phyloP scores from a whole-genome alignment of 2,888 invertebrate species.

The Nemapogon koenigi region DNA sequence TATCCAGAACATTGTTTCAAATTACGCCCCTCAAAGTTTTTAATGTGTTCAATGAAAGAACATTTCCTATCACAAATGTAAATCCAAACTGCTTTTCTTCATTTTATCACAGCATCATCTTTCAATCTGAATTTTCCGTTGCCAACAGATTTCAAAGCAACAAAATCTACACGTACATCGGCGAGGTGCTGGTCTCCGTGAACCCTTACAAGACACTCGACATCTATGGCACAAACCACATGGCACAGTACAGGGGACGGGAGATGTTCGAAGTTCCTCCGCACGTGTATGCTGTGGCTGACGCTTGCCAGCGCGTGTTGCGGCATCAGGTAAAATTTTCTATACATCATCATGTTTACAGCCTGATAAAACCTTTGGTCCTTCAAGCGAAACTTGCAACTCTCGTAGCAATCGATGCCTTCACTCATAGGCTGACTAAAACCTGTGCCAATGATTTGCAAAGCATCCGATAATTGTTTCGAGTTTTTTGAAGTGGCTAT shows the following conservation, averaged over 20 bases:
- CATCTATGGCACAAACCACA: constrained; percentile 86
- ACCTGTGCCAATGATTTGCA: too few relatives aligned
- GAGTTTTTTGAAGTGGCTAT: too few relatives aligned
- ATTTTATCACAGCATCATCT: too few relatives aligned
- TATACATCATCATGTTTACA: neutral
- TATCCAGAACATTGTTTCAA: too few relatives aligned
- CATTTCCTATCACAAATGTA: too few relatives aligned
- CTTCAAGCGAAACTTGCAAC: too few relatives aligned
- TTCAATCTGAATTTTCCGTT: constrained; percentile 20
- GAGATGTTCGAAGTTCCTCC: constrained; percentile 97
- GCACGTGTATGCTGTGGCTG: constrained; percentile 97
- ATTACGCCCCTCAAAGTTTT: too few relatives aligned
- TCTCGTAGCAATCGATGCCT: too few relatives aligned
- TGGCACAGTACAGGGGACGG: constrained; percentile 87
- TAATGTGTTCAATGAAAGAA: too few relatives aligned
- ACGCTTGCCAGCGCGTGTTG: constrained; percentile 93
- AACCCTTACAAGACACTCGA: constrained; percentile 95
- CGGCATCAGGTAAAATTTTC: constrained; percentile 69
- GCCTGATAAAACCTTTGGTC: neutral
- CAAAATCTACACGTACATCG: constrained; percentile 97
- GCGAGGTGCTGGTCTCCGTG: constrained; percentile 96
- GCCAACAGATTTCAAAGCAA: constrained; percentile 85
- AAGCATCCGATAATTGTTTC: too few relatives aligned
- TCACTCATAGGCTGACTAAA: too few relatives aligned
- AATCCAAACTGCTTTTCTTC: too few relatives aligned